Evolutionary conservation across 1,140 invertebrate genomes (phyloP), one percentile per base, ranked within the genome.

Genomic region (Lutraria rhynchaena): DNA sequence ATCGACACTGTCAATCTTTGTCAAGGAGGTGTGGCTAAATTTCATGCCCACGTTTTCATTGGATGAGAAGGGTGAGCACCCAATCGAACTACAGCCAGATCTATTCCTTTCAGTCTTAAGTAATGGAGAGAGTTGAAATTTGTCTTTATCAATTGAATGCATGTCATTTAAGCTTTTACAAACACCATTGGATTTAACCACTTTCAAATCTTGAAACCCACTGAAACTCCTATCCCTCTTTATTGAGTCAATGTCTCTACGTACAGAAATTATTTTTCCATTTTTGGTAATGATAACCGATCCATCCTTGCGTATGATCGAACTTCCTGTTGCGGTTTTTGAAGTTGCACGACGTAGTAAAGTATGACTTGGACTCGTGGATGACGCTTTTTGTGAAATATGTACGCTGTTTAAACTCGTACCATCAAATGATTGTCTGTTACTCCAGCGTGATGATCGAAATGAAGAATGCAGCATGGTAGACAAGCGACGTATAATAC

Each of bases 191-290:
- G 33, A 31, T 29, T 53, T 22, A 31, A 17, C 35, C 3, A 31
- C 49, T 53, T 55, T 81, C 0, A 81, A 24, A 58, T 83, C 83
- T 11, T 81, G 49, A 67, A 83, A 73, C 11, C 65, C 63, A 29
- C 51, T 69, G 22, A 75, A 76, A 67, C 75, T 65, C 22, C 51
- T 44, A 58, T 67, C 65, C 35, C 44, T 31, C 55, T 84, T 71
- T 29, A 69, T 51, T 5, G 70, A 76, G 17, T 80, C 71, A 7
- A 75, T 46, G 41, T 87, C 85, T 19, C 83, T 60, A 19, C 89
- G 67, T 37, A 90, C 85, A 35, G 89, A 89, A 53, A 91, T 87
- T 61, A 91, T 90, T 82, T 91, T 91, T 0, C 89, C 90, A 46
- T 87, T 87, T 84, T 91, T 91, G 37, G 90, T 86, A 33, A 90